These are phyloP conservation scores for Centruroides sculpturatus DNA, from an alignment of 1,140 invertebrate species.

Conservation along the genomic window DNA sequence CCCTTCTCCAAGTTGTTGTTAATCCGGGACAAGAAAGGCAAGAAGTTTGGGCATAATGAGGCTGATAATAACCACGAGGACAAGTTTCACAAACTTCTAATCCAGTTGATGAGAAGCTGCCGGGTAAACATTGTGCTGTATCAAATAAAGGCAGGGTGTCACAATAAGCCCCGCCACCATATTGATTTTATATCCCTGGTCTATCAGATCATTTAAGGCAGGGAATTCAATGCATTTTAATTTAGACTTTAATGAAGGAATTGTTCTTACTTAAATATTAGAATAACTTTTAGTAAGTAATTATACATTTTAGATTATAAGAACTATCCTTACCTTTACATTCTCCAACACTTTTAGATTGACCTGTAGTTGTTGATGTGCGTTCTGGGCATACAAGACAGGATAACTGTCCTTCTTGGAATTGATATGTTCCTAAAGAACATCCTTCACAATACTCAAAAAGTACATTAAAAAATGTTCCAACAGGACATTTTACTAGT, in stretches of 20 bases:
- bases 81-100: constrained; percentile 45
- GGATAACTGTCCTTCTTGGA: constrained; percentile 34
- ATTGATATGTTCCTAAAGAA: constrained; percentile 43
- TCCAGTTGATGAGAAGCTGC: constrained; percentile 33
- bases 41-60: constrained; percentile 36
- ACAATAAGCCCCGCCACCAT: too few relatives aligned
- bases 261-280: background rate
- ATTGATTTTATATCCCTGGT: too few relatives aligned
- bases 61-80: constrained; percentile 42
- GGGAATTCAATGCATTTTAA: too few relatives aligned
- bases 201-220: too few relatives aligned
- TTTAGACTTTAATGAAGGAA: background rate
- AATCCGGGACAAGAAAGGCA: constrained; percentile 41
- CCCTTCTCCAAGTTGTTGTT: constrained; percentile 38
- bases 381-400: constrained; percentile 44
- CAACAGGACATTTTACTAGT: constrained; percentile 29
- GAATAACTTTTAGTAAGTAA: background rate
- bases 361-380: constrained; percentile 40
- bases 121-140: constrained; percentile 35
- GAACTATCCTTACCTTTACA: constrained; percentile 39
- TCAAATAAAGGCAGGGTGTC: too few relatives aligned
- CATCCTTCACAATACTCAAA: constrained; percentile 39
- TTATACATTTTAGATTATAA: background rate
- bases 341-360: constrained; percentile 37
- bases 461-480: constrained; percentile 45